Evolutionary conservation across 2,797 vertebrate genomes (phyloP), one percentile per base, ranked within the genome.

Genomic region (Pteropus rufus): DNA sequence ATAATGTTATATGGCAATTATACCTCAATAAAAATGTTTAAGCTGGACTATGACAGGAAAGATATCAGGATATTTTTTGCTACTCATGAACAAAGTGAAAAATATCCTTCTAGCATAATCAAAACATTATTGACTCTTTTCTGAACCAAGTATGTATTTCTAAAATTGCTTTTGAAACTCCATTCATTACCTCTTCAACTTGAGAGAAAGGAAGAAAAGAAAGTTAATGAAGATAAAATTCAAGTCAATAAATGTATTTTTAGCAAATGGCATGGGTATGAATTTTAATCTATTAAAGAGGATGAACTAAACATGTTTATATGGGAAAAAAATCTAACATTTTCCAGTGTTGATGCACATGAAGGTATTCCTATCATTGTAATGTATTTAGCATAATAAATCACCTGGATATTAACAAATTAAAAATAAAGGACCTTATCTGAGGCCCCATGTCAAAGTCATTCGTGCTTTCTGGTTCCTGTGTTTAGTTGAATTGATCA

Each of bases 401-500:
- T 73, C 79, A 76, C 15, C 65, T 76, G 52, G 10, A 41, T 83
- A 52, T 85, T 65, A 85, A 69, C 39, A 86, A 41, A 36, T 87
- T 93, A 83, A 58, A 94, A 95, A 62, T 84, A 90, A 72, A 86
- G 12, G 41, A 79, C 1, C 12, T 93, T 94, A 89, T 73, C 76
- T 93, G 46, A 93, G 36, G 6, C 76, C 21, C 39, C 82, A 39
- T 90, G 58, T 76, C 44, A 79, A 75, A 75, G 73, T 75, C 14
- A 49, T 83, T 58, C 34, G 7, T 89, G 41, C 24, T 87, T 97
- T 72, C 62, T 73, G 49, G 12, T 86, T 93, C 88, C 60, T 76
- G 36, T 23, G 31, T 88, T 62, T 89, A 41, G 49, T n/a, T 62
- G 44, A 12, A 82, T 64, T 67, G 58, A 34, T 89, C 31, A 82